These are phyloP conservation scores for Notamacropus eugenii DNA, from an alignment of 2,797 vertebrate genomes.

Conservation along the genomic window DNA sequence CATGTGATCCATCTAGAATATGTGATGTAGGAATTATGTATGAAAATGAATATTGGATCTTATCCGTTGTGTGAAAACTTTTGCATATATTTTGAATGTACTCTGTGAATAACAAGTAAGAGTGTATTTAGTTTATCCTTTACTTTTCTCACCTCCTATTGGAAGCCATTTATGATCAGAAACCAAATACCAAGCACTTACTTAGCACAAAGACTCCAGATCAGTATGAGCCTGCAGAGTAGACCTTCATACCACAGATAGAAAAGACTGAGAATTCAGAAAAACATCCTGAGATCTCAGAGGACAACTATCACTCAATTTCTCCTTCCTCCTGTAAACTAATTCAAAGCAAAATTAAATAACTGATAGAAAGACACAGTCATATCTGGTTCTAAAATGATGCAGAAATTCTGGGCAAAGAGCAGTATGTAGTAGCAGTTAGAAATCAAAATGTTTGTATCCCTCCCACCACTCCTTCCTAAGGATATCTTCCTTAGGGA, in stretches of 20 bases:
- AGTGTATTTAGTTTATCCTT: neutral
- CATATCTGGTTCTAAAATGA: neutral
- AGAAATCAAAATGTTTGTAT: neutral
- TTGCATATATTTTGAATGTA: constrained; percentile 1
- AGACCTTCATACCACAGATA: neutral
- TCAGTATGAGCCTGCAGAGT: neutral
- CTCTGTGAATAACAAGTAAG: constrained; percentile 35
- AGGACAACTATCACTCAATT: neutral
- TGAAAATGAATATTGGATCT: constrained; percentile 57
- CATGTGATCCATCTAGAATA: constrained; percentile 23
- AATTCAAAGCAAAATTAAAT: neutral
- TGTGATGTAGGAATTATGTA: constrained; percentile 34
- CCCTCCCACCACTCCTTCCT: neutral
- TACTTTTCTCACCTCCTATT: neutral
- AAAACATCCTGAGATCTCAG: constrained; percentile 17
- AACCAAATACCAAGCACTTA: constrained; percentile 5
- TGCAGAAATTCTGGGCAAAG: neutral
- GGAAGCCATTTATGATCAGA: constrained; percentile 9
- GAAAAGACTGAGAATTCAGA: neutral
- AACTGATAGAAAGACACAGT: neutral
- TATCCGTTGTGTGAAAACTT: neutral
- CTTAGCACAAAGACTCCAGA: neutral
- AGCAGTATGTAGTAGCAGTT: neutral
- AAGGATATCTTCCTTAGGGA: neutral
- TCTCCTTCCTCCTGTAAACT: constrained; percentile 20